These are phyloP conservation scores for Ormyrus labotus DNA, from an alignment of 2,888 invertebrate genomes.

Conservation along the genomic window DNA sequence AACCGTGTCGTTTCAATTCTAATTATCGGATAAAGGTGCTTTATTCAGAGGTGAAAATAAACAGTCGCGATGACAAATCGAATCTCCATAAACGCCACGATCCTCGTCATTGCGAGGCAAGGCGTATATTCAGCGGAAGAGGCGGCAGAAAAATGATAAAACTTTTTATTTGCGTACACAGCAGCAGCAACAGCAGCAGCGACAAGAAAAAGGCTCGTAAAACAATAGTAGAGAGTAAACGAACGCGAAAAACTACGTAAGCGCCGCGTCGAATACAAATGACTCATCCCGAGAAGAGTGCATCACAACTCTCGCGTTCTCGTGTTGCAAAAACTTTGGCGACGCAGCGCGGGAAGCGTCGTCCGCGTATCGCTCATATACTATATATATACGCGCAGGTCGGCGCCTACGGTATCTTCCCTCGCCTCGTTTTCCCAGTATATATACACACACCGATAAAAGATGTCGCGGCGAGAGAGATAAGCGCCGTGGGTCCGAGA, in stretches of 20 bases:
- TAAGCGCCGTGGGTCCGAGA: background rate
- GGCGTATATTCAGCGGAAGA: too few species aligned
- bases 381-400: background rate
- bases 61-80: too few species aligned
- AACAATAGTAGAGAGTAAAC: conserved; percentile 10
- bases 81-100: too few species aligned
- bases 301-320: background rate
- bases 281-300: conserved; percentile 10
- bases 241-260: conserved; percentile 1
- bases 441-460: background rate
- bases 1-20: too few species aligned
- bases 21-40: too few species aligned
- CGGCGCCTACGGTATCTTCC: conserved; percentile 18
- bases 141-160: too few species aligned
- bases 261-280: conserved; percentile 36
- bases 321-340: conserved; percentile 7
- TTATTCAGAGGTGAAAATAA: too few species aligned
- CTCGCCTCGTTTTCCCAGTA: conserved; percentile 27
- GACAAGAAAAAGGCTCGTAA: conserved; percentile 1
- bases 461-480: conserved; percentile 32
- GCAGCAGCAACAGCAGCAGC: too few species aligned
- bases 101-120: too few species aligned
- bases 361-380: background rate
- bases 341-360: too few species aligned
- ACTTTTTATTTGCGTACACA: too few species aligned